Base-by-base conservation (phyloP, 2,113 vertebrate species). In the Podiceps cristatus region DNA sequence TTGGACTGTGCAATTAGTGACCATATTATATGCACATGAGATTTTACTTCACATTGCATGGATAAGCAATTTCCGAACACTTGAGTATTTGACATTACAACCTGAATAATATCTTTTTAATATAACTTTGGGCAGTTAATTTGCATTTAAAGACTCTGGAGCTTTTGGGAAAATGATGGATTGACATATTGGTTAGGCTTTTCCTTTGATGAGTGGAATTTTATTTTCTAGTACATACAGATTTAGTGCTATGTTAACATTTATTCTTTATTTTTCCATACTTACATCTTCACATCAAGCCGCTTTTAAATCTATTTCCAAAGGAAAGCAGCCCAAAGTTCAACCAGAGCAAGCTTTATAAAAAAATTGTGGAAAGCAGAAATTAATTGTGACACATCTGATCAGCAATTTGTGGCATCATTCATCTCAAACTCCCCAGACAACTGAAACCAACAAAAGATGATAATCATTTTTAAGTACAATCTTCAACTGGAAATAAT, bases 401-500 rank as follows among this genome's bases (percentile, higher is more conserved):
- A 98, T 98, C 96, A 98, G 96, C 91, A 96, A 96, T 97, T 98
- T 97, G 88, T 97, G 94, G 87, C 86, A 97, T 98, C 97, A 84
- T 95, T 96, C 89, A 95, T 97, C 90, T 95, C 93, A 87, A 96
- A 96, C 89, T 98, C 97, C 95, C 96, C 47, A 73, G 94, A 95
- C 93, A 97, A 95, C 69, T 92, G 94, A 96, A 97, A 93, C 59
- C 86, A 96, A 86, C 90, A 94, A 85, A 96, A 96, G 87, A 97
- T 86, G 73, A 96, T 98, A 96, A 98, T 96, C 16, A 71, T 93
- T 96, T 97, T 88, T 86, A 95, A 96, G 81, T 91, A 83, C 55
- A 94, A 44, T 74, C 85, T 95, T 97, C 91, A 93, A 96, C 96
- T 97, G 95, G 96, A 97, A 97, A 97, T 96, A 97, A 97, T 97